Conservation (phyloP, 2,797 vertebrate genomes). For the Gastrophryne carolinensis region DNA sequence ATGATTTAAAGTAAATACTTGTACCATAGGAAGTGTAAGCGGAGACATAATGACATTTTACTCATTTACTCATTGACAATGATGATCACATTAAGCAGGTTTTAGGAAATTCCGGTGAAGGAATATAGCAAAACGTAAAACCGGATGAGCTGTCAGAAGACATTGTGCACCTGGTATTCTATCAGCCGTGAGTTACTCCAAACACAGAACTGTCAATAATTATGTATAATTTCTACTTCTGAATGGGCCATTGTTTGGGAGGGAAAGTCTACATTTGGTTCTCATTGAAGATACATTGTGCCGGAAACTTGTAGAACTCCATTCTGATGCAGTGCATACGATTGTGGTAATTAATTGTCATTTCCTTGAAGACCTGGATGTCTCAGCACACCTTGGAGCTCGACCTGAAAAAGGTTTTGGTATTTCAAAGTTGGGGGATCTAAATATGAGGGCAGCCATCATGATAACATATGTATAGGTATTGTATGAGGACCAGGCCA, state of each 20-base stretch:
- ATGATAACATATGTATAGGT: too few species aligned
- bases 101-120: neutral
- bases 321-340: neutral
- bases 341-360: neutral
- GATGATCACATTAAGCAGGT: neutral
- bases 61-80: neutral
- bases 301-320: neutral
- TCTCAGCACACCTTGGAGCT: neutral
- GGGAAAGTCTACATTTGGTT: slow-evolving; percentile 17
- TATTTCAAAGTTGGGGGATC: too few species aligned
- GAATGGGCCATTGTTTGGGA: slow-evolving; percentile 15
- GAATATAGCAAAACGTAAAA: neutral
- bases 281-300: neutral
- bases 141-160: slow-evolving; percentile 13
- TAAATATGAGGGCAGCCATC: too few species aligned
- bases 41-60: neutral
- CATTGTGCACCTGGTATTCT: slow-evolving; percentile 10
- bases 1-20: too few species aligned
- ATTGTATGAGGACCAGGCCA: too few species aligned
- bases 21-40: neutral
- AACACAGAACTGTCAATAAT: slow-evolving; percentile 27
- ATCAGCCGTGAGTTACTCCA: neutral
- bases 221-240: slow-evolving; percentile 22
- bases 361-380: neutral
- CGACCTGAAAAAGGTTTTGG: neutral